Evolutionary conservation across 2,888 invertebrate species (phyloP), one percentile per base, ranked within the genome.

Genomic region (Herminia tarsipennalis): DNA sequence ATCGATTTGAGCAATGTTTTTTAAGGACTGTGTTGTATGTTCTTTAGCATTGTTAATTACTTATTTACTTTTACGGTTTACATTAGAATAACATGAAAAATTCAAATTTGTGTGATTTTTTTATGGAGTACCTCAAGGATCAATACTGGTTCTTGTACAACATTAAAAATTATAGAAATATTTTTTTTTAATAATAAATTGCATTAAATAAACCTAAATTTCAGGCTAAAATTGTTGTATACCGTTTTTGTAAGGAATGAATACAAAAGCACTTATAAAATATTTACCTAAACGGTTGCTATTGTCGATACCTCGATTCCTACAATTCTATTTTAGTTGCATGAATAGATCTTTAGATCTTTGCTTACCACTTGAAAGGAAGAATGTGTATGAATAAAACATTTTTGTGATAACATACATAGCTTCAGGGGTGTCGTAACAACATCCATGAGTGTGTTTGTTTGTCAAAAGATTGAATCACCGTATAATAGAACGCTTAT

Each of bases 361-460:
- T 39, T 28, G 12, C 30, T 29, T 22, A 22, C 12, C n/a, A 28
- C 17, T 37, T 37, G 13, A 5, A 36, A 1, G 27, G 18, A 33
- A 12, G n/a, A 28, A 37, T n/a, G n/a, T n/a, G n/a, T n/a, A n/a
- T n/a, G n/a, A n/a, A n/a, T n/a, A n/a, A n/a, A n/a, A n/a, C n/a
- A n/a, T n/a, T n/a, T n/a, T n/a, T n/a, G n/a, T n/a, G n/a, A n/a
- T n/a, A n/a, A n/a, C n/a, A n/a, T n/a, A n/a, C n/a, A n/a, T n/a
- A n/a, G n/a, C n/a, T n/a, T n/a, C n/a, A n/a, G n/a, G 27, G 18
- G 27, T 34, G 18, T 25, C 18, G 5, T 10, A 12, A 36, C 27
- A 36, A 36, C 27, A 27, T 27, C 5, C 8, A 5, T n/a, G n/a
- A 10, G 3, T 13, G 1, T 36, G 36, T 28, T 13, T 37, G 20